Evolutionary conservation across 2,113 vertebrate genomes (phyloP).

Genomic region (Typhlomys cinereus): DNA sequence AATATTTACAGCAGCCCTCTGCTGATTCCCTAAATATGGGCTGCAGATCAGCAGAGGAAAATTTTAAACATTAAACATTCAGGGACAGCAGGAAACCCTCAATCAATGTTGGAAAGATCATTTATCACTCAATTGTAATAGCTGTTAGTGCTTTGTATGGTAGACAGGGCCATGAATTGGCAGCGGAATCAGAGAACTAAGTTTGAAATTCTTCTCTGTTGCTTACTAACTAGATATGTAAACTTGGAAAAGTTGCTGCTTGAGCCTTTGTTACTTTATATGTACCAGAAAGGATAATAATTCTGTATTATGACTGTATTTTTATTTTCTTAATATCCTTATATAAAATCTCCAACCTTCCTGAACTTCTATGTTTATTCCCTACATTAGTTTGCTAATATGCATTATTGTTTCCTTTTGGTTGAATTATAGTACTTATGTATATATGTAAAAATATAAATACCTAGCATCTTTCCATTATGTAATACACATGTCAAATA

Average conservation of each 20-base stretch:
- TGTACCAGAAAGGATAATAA: background rate
- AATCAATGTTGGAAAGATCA: conserved; percentile 65
- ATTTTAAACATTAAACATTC: conserved; percentile 52
- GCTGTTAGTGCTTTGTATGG: conserved; percentile 12
- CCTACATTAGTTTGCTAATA: background rate
- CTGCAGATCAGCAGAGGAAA: conserved; percentile 33
- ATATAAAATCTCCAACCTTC: background rate
- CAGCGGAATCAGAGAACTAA: background rate
- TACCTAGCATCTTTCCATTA: background rate
- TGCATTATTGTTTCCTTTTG: background rate
- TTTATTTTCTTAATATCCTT: background rate
- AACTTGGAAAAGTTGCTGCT: conserved; percentile 3
- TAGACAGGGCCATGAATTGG: conserved; percentile 7
- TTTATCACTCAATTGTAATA: conserved; percentile 60
- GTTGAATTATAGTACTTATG: background rate
- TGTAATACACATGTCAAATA: background rate
- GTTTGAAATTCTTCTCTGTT: background rate
- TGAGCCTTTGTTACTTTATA: background rate
- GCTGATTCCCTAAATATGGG: conserved; percentile 69
- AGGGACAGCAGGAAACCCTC: conserved; percentile 61
- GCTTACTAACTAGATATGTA: background rate
- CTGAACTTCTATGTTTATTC: background rate
- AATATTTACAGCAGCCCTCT: conserved; percentile 72
- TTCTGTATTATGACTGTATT: background rate
- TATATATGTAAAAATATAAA: background rate